phyloP scores from a whole-genome alignment of 2,113 vertebrate species.

The Cottus gobio region DNA sequence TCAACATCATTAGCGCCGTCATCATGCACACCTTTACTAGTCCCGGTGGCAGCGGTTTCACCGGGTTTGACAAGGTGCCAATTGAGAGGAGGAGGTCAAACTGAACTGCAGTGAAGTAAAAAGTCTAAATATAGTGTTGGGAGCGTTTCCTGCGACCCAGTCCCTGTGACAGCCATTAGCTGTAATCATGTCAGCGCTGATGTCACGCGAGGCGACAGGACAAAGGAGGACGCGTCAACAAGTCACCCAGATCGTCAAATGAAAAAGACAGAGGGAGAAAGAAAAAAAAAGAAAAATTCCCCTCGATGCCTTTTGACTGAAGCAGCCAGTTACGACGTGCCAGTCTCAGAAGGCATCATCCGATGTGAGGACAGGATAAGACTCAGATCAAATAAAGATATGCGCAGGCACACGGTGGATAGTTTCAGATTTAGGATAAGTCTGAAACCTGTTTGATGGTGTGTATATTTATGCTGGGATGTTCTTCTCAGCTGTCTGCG shows the following conservation, averaged over 20 bases:
- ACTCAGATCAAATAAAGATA: conserved; percentile 63
- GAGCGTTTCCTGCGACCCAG: conserved; percentile 44
- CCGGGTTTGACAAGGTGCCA: conserved; percentile 4
- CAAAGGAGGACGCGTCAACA: conserved; percentile 75
- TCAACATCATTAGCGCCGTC: conserved; percentile 4
- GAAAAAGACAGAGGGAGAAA: conserved; percentile 42
- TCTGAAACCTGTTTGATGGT: conserved; percentile 64
- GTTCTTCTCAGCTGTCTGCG: conserved; percentile 64
- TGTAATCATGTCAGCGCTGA: conserved; percentile 76
- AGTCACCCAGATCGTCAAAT: conserved; percentile 62
- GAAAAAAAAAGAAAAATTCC: conserved; percentile 17
- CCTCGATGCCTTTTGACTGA: conserved; percentile 59
- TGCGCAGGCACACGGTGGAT: conserved; percentile 44
- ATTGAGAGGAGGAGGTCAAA: conserved; percentile 50
- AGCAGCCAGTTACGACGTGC: conserved; percentile 59
- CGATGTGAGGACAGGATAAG: conserved; percentile 54
- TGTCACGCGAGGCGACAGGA: conserved; percentile 71
- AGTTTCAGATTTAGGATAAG: conserved; percentile 64
- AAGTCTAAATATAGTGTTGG: conserved; percentile 65
- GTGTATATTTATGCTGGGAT: conserved; percentile 65
- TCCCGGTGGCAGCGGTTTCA: background rate
- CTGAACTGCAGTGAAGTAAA: conserved; percentile 34
- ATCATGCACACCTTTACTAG: conserved; percentile 26
- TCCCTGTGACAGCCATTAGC: conserved; percentile 75
- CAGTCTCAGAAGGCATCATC: conserved; percentile 55